Base-by-base conservation (phyloP, 1,140 invertebrate species). In the Orius insidiosus region DNA sequence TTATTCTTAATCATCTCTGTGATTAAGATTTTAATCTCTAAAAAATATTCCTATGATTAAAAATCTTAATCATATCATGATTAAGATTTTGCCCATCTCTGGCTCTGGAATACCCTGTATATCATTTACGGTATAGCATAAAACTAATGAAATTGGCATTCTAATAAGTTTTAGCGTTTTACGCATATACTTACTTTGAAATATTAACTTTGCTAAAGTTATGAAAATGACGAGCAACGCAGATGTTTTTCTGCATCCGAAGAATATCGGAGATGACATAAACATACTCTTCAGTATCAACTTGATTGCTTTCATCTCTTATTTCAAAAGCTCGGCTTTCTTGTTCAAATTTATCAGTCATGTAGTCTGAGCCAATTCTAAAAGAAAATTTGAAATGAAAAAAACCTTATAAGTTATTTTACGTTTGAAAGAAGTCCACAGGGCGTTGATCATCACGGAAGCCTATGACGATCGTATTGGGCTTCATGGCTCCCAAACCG, bases 401-500 rank as follows among this genome's bases (percentile, higher is more conserved):
- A n/a, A n/a, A n/a, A n/a, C n/a, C n/a, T n/a, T n/a, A 24, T 24
- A 24, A 24, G 54, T 37, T 10, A 11, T 33, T 43, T 55, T 55
- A 71, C 70, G 58, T 64, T 47, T 68, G 59, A 47, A 89, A 81
- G 58, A 86, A 90, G 58, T 93, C 82, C 30, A 62, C 59, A 3
- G 78, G 80, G 3, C 65, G 54, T 49, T 80, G 70, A 13, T 76
- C 69, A 54, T 92, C 87, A 42, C 89, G 79, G 65, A 97, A 98
- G 4, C 92, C 83, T 35, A 89, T 64, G 33, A 87, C 67, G 45
- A 98, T 85, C 0, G 94, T 98, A 60, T 98, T 98, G 0, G 93
- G 93, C 62, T 98, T 96, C 93, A 98, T 98, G 5, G 94, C 95
- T 2, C 95, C 95, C 54, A 98, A 75, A 7, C 95, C 95, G 10